phyloP scores from a whole-genome alignment of 2,113 vertebrate genomes.

The Plectropomus leopardus region DNA sequence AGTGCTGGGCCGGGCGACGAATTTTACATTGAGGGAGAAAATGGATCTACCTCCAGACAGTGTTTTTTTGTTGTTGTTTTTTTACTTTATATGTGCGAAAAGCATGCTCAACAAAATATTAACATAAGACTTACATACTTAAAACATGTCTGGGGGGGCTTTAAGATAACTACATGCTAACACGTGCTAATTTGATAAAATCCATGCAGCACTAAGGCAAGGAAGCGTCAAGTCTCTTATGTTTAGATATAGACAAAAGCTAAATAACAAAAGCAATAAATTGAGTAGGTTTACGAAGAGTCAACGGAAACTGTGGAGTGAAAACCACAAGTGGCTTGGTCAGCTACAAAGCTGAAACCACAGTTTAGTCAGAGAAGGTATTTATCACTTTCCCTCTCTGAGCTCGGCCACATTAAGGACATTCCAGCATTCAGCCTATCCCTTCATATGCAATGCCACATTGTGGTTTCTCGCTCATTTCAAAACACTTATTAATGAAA shows the following conservation, averaged over 20 bases:
- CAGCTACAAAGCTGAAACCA: slow-evolving; percentile 38
- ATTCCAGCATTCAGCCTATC: slow-evolving; percentile 10
- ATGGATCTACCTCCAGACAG: no score
- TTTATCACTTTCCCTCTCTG: slow-evolving; percentile 52
- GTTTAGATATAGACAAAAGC: background rate
- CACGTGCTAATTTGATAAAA: no score
- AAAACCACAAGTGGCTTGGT: slow-evolving; percentile 44
- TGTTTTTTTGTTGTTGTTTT: no score
- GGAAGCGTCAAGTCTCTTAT: background rate
- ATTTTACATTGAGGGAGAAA: no score
- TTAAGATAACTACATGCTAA: no score
- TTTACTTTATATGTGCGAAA: no score
- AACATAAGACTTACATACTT: no score
- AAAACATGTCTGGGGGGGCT: no score
- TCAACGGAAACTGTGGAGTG: slow-evolving; percentile 1
- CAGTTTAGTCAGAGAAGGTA: slow-evolving; percentile 3
- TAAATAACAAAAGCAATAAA: slow-evolving; percentile 11
- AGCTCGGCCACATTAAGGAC: slow-evolving; percentile 29
- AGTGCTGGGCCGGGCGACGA: no score
- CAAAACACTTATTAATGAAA: background rate
- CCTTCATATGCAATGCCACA: background rate
- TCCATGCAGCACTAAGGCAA: no score
- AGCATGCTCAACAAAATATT: no score
- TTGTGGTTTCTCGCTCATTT: slow-evolving; percentile 19
- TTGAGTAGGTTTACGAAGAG: background rate